Evolutionary conservation across 1,140 invertebrate genomes (phyloP).

Genomic region (Penaeus vannamei): DNA sequence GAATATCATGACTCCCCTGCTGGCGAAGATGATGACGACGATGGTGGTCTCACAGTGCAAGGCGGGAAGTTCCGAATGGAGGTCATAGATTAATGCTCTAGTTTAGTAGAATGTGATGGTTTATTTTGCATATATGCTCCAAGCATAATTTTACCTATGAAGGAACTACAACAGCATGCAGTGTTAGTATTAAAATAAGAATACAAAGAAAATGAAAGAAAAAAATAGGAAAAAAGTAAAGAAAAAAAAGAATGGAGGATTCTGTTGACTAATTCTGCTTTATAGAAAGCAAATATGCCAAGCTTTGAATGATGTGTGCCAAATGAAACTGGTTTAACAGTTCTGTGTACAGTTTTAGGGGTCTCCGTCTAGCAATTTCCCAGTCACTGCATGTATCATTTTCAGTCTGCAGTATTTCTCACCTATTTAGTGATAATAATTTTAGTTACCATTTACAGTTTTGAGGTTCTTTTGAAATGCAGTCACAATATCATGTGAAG

Average conservation of each 20-base stretch:
- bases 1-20: slow-evolving; percentile 60
- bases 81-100: slow-evolving; percentile 49
- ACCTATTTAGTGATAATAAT: too few relatives aligned
- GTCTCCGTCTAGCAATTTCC: slow-evolving; percentile 16
- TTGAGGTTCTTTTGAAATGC: too few relatives aligned
- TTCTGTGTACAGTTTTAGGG: slow-evolving; percentile 45
- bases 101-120: not conserved
- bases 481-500: too few relatives aligned
- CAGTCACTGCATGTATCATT: slow-evolving; percentile 27
- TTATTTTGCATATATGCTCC: too few relatives aligned
- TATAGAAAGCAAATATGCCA: slow-evolving; percentile 29
- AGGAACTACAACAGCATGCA: not conserved
- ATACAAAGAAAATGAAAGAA: not conserved
- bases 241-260: not conserved
- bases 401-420: not conserved
- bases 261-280: slow-evolving; percentile 12
- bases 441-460: too few relatives aligned
- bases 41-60: slow-evolving; percentile 52
- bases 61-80: slow-evolving; percentile 60
- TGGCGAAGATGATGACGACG: slow-evolving; percentile 55
- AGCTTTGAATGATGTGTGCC: slow-evolving; percentile 34
- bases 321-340: slow-evolving; percentile 41
- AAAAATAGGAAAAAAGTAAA: not conserved
- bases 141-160: too few relatives aligned
- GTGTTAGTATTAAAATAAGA: not conserved